Evolutionary conservation across 1,140 invertebrate genomes (phyloP).

Genomic region (Coelopa frigida): DNA sequence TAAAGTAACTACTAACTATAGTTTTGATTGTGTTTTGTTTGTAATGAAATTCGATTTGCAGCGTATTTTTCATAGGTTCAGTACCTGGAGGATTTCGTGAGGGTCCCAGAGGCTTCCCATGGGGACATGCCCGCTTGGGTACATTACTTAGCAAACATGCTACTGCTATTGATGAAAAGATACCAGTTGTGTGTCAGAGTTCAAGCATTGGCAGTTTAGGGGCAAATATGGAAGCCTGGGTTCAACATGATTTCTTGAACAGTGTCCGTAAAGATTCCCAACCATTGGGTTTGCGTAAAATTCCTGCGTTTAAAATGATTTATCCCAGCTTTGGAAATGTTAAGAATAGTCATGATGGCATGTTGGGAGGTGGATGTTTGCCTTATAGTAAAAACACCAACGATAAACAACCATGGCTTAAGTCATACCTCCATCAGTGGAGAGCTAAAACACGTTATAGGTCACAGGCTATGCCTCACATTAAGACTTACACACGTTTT

Average conservation of each 20-base stretch:
- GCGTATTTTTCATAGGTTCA: conserved; percentile 79
- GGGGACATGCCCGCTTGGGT: conserved; percentile 67
- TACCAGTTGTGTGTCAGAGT: conserved; percentile 65
- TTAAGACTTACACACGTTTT: conserved; percentile 80
- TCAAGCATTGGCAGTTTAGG: conserved; percentile 87
- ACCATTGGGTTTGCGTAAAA: conserved; percentile 25
- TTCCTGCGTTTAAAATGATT: conserved; percentile 41
- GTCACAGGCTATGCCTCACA: conserved; percentile 82
- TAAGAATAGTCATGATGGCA: conserved; percentile 71
- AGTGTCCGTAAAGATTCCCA: conserved; percentile 52
- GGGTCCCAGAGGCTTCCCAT: conserved; percentile 46
- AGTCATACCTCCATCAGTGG: conserved; percentile 75
- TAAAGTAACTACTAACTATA: conserved; percentile 57
- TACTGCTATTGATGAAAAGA: conserved; percentile 47
- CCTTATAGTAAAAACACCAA: conserved; percentile 75
- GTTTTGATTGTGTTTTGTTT: not conserved
- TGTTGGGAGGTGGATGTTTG: conserved; percentile 77
- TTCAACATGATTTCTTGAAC: conserved; percentile 57
- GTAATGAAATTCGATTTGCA: conserved; percentile 31
- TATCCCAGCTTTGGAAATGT: conserved; percentile 77
- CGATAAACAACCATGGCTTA: conserved; percentile 80
- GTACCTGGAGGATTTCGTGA: conserved; percentile 71
- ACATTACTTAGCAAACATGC: conserved; percentile 59
- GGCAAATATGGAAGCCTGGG: conserved; percentile 59
- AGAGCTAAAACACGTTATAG: conserved; percentile 59